Evolutionary conservation across 1,140 invertebrate genomes (phyloP), one percentile per base, ranked within the genome.

Genomic region (Sweltsa coloradensis): DNA sequence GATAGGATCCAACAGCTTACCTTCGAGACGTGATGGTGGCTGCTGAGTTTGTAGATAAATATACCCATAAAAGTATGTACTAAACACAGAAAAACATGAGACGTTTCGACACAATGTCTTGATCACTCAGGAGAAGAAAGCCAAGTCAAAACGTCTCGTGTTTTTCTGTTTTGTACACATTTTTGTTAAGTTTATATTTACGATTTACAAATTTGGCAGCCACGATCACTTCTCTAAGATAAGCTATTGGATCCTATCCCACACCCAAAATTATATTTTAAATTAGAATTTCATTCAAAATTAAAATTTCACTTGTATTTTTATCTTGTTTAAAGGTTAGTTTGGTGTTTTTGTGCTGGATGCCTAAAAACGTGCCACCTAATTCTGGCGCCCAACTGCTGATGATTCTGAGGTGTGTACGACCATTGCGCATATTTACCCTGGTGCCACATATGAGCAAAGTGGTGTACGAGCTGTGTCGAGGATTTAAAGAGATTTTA

Each of bases 401-500:
- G 13, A 94, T 99, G 89, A 91, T 99, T 47, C 70, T 99, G 49
- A 76, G 97, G 22, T 98, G 96, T 67, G 80, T 99, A 25, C 76
- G 97, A 13, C 97, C 97, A 3, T 68, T 99, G 25, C 67, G 97
- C 51, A 99, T 99, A 53, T 99, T 99, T 63, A 96, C 91, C 13
- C 71, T 99, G 25, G 94, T 99, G 13, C 97, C 97, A 45, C 96
- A 99, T 62, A 99, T 99, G 93, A 75, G 95, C 52, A 95, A 97
- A 73, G 97, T 99, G 19, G 96, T 99, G 21, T 97, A 93, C 64
- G 97, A 99, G 64, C 71, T 99, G 23, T 97, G 94, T 58, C 74
- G 93, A 52, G 96, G 97, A n/a, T 99, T 99, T 67, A 99, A 97
- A 68, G 96, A 99, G 73, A 99, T 99, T 55, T 64, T 97, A 19